Evolutionary conservation across 2,888 invertebrate genomes (phyloP).

Genomic region (Tupiocoris notatus): DNA sequence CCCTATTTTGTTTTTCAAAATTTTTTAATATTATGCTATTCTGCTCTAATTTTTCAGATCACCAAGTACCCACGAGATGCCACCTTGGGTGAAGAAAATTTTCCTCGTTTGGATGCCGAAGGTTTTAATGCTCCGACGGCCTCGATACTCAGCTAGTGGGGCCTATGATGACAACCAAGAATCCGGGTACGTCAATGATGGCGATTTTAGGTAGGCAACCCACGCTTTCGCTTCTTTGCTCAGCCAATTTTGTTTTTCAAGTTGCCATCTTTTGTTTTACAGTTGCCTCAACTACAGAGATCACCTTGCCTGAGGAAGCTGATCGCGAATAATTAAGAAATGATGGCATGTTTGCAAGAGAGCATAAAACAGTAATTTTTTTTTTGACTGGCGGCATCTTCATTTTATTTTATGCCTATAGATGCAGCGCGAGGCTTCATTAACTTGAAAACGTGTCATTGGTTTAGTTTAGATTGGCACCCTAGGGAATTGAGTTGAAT

Average conservation of each 20-base stretch:
- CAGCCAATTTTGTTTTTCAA: not conserved
- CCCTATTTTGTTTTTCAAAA: not conserved
- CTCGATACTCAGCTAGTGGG: constrained; percentile 72
- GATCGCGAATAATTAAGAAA: no score
- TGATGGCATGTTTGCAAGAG: no score
- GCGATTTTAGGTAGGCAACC: constrained; percentile 71
- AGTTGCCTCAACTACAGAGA: not conserved
- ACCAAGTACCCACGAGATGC: constrained; percentile 91
- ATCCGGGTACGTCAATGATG: constrained; percentile 76
- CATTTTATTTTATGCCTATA: no score
- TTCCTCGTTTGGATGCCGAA: constrained; percentile 93
- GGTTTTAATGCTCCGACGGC: constrained; percentile 84
- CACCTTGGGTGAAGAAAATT: constrained; percentile 81
- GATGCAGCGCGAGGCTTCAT: no score
- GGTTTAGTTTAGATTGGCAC: no score
- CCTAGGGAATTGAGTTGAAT: no score
- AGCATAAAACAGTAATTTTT: no score
- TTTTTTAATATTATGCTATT: constrained; percentile 2
- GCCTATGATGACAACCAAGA: constrained; percentile 80
- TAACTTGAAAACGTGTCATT: no score
- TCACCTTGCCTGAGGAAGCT: not conserved
- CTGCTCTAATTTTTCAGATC: constrained; percentile 60
- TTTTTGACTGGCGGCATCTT: no score
- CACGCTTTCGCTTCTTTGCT: constrained; percentile 12
- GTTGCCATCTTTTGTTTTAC: not conserved